Evolutionary conservation across 2,797 vertebrate genomes (phyloP), one percentile per base, ranked within the genome.

Genomic region (Gymnocypris eckloni): DNA sequence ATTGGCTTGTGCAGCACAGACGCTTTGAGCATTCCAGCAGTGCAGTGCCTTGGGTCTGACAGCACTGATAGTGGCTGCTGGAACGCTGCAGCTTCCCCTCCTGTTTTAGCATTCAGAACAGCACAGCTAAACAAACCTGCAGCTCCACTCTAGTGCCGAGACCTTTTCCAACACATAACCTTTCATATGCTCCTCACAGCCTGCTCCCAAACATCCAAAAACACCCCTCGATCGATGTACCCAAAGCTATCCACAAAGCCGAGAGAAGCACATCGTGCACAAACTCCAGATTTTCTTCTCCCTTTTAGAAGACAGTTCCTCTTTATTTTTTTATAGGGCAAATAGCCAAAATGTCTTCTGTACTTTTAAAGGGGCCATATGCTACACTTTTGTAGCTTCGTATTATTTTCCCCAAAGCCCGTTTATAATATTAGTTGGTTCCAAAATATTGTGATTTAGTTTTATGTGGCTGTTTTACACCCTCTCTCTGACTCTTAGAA

Each of bases 221-320:
- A 66, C 43, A 45, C 25, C 48, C 61, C 33, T 54, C 25, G 91
- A 94, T 95, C 93, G 89, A 94, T 94, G 93, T 84, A 87, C 89
- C 48, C 90, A 88, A 91, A 92, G 92, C 92, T 91, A 89, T 90
- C 86, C 89, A 86, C 81, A 85, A 88, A 87, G 85, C 89, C 45
- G 25, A 33, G 41, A 56, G 50, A 75, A 81, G 48, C 78, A 81
- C 61, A 37, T 45, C 52, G 54, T 76, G 70, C 28, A 59, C 64
- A 81, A 76, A 84, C 71, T 81, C 12, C 33, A 69, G 48, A 81
- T 67, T 69, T 52, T 4, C 25, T 28, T 66, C 2, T 54, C 39
- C 37, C 39, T 54, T 13, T 75, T 67, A 25, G 3, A 77, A 66
- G 52, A 25, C 18, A 0, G 18, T 15, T 16, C 52, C 3, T 33